Conservation (phyloP, 2,888 invertebrate species). For the Drosophila mercatorum region DNA sequence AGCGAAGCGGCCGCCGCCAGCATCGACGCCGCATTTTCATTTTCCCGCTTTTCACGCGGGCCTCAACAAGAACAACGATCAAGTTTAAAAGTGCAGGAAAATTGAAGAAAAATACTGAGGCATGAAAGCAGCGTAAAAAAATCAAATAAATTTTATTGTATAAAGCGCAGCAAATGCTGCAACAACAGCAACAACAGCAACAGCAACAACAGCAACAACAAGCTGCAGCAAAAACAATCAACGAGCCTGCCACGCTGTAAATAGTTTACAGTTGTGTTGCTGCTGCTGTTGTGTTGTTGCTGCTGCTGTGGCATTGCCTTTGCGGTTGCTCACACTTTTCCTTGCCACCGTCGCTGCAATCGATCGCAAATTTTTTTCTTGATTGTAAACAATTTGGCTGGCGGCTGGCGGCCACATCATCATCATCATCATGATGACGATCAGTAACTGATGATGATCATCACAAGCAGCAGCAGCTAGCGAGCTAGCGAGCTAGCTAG, state of each 20-base stretch:
- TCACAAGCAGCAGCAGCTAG: constrained; percentile 22
- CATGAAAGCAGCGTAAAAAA: constrained; percentile 77
- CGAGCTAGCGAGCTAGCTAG: constrained; percentile 43
- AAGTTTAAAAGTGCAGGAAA: constrained; percentile 74
- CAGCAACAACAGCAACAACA: constrained; percentile 32
- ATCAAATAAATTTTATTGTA: constrained; percentile 79
- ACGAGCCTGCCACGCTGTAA: constrained; percentile 69
- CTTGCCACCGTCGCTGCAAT: constrained; percentile 61
- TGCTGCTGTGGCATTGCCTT: constrained; percentile 39
- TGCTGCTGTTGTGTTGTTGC: constrained; percentile 23
- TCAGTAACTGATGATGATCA: constrained; percentile 35
- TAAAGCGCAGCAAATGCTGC: constrained; percentile 63
- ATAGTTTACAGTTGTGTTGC: constrained; percentile 71
- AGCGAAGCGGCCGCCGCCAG: constrained; percentile 48
- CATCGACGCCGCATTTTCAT: constrained; percentile 56
- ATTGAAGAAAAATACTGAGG: constrained; percentile 77
- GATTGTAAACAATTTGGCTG: constrained; percentile 77
- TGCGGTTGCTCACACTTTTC: constrained; percentile 71
- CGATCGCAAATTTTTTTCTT: constrained; percentile 70
- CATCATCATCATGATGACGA: constrained; percentile 53
- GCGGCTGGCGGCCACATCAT: constrained; percentile 68
- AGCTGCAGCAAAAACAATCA: constrained; percentile 71
- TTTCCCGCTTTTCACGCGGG: constrained; percentile 59
- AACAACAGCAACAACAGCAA: neutral
- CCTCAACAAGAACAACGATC: constrained; percentile 51